Evolutionary conservation across 2,888 invertebrate species (phyloP).

Genomic region (Philonicus albiceps): DNA sequence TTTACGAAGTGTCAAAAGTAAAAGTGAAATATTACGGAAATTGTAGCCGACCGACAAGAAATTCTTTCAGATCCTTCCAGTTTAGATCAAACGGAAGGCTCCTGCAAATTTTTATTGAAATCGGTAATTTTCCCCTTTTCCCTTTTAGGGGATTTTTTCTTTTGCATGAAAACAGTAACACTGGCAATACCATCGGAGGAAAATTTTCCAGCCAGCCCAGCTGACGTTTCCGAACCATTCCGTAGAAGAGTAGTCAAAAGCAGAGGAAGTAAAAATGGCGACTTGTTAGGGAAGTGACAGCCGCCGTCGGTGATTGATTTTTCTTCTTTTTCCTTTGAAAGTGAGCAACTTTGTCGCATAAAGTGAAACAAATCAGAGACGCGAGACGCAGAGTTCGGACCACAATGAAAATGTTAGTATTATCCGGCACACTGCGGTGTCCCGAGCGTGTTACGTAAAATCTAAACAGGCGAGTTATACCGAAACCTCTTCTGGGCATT

Average conservation of each 20-base stretch:
- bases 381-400: neutral
- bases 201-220: neutral
- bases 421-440: neutral
- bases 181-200: neutral
- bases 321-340: slow-evolving; percentile 38
- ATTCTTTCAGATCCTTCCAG: too few relatives aligned
- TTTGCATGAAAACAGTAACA: neutral
- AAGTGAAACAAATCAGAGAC: neutral
- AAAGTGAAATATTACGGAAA: too few relatives aligned
- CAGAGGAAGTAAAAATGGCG: slow-evolving; percentile 43
- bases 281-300: slow-evolving; percentile 46
- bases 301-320: slow-evolving; percentile 48
- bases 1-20: too few relatives aligned
- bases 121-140: neutral
- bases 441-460: slow-evolving; percentile 44
- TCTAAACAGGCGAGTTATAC: slow-evolving; percentile 8
- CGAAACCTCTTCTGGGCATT: neutral
- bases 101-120: too few relatives aligned
- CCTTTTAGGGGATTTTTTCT: neutral
- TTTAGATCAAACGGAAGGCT: too few relatives aligned
- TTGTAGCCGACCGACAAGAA: too few relatives aligned
- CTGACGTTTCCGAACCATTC: neutral
- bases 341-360: neutral
- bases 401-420: slow-evolving; percentile 33
- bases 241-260: neutral